These are phyloP conservation scores for Agrochola lychnidis DNA, from an alignment of 2,888 invertebrate species.

Conservation along the genomic window DNA sequence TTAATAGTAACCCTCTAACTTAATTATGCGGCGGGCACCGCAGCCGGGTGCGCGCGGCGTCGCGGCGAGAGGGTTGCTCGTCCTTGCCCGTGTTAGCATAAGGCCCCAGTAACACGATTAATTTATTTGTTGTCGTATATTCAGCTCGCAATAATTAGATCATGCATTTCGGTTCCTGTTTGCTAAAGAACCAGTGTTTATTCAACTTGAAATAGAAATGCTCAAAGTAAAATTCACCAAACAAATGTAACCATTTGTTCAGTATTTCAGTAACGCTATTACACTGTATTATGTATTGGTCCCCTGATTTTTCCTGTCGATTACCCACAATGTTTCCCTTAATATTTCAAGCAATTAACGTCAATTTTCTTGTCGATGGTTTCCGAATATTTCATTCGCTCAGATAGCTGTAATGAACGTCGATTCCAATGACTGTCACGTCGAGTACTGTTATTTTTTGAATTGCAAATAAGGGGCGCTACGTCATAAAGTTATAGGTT, in stretches of 20 bases:
- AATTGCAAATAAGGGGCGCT: slow-evolving; percentile 61
- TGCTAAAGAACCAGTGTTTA: slow-evolving; percentile 60
- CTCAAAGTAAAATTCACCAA: slow-evolving; percentile 44
- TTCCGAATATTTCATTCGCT: slow-evolving; percentile 71
- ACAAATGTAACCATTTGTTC: slow-evolving; percentile 35
- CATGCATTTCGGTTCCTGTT: slow-evolving; percentile 66
- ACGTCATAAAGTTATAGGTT: slow-evolving; percentile 59
- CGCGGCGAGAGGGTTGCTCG: slow-evolving; percentile 77
- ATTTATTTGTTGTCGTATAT: slow-evolving; percentile 82
- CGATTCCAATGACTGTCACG: slow-evolving; percentile 70
- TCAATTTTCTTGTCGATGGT: slow-evolving; percentile 73
- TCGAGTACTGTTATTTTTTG: slow-evolving; percentile 64
- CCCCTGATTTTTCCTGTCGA: slow-evolving; percentile 71
- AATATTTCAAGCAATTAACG: slow-evolving; percentile 77
- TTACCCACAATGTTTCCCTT: slow-evolving; percentile 73
- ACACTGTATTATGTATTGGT: slow-evolving; percentile 59
- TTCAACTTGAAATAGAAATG: slow-evolving; percentile 49
- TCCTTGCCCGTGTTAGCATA: slow-evolving; percentile 80
- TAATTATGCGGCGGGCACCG: slow-evolving; percentile 87
- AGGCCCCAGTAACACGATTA: slow-evolving; percentile 82
- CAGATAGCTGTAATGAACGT: slow-evolving; percentile 69
- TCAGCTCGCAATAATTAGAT: slow-evolving; percentile 76
- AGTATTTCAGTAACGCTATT: slow-evolving; percentile 47
- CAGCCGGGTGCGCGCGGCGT: slow-evolving; percentile 69
- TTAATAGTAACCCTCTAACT: slow-evolving; percentile 88